Evolutionary conservation across 2,113 vertebrate genomes (phyloP).

Genomic region (Arothron firmamentum): DNA sequence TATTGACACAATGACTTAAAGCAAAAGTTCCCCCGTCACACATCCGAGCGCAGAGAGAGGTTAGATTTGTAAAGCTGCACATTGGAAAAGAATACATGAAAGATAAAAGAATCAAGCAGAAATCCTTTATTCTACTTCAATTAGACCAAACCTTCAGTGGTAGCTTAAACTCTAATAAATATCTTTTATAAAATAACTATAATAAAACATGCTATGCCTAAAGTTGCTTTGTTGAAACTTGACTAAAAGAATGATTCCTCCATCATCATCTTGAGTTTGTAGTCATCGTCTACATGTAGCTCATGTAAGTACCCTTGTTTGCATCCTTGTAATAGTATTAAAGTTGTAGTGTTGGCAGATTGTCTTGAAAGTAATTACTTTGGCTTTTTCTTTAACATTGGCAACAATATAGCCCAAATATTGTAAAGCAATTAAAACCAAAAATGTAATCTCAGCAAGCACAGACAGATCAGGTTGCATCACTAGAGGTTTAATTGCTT

Average conservation of each 20-base stretch:
- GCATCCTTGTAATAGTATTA: slow-evolving; percentile 4
- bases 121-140: neutral
- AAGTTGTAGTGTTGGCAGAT: slow-evolving; percentile 29
- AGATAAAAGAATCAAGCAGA: slow-evolving; percentile 5
- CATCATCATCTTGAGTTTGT: no score
- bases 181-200: no score
- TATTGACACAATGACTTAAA: slow-evolving; percentile 59
- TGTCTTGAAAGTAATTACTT: slow-evolving; percentile 32
- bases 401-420: slow-evolving; percentile 32
- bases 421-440: slow-evolving; percentile 45
- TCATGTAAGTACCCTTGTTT: neutral
- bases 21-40: slow-evolving; percentile 34
- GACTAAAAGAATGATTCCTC: no score
- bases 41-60: slow-evolving; percentile 33
- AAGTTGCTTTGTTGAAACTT: no score
- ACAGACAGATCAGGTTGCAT: slow-evolving; percentile 35
- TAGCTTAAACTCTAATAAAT: no score
- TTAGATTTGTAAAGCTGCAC: slow-evolving; percentile 29
- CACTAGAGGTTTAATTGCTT: slow-evolving; percentile 51
- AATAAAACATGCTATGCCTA: no score
- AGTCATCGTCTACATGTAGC: neutral
- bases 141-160: neutral
- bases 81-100: slow-evolving; percentile 5
- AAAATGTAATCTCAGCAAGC: slow-evolving; percentile 55
- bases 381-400: slow-evolving; percentile 21